Percentiles rank a stretch among this genome's conserved stretches.
Conservation (phyloP, 2,113 vertebrate species). For the Pteruthius melanotis region DNA sequence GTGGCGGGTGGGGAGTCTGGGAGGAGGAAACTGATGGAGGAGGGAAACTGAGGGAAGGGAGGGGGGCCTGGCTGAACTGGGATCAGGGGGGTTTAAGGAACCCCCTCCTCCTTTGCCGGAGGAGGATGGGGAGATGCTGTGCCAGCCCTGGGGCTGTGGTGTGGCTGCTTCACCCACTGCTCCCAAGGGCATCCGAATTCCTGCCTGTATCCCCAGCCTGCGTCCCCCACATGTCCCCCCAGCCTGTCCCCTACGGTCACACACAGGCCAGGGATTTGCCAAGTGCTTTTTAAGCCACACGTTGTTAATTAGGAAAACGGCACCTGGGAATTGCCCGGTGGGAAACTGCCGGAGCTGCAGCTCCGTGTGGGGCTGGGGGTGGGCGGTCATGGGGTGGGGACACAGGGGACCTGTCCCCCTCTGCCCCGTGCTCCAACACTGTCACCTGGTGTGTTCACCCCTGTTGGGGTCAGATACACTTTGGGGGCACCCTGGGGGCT, state of each 20-base stretch:
- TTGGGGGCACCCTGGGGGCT: neutral
- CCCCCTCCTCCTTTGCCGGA: neutral
- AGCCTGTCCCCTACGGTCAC: neutral
- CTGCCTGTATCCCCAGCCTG: accelerated
- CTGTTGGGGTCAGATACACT: neutral
- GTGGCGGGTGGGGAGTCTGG: neutral
- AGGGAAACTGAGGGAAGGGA: neutral
- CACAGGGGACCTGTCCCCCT: accelerated
- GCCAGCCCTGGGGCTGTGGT: accelerated
- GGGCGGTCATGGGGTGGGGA: accelerated
- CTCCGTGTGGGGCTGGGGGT: accelerated
- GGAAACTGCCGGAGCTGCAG: accelerated
- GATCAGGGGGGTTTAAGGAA: accelerated
- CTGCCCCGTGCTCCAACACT: neutral
- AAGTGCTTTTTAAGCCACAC: neutral
- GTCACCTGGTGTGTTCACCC: accelerated
- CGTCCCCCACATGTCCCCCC: neutral
- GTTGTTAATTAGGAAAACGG: neutral
- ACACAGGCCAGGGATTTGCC: accelerated
- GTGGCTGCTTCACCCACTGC: neutral
- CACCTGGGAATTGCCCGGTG: neutral
- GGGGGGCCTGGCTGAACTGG: neutral
- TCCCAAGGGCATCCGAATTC: neutral
- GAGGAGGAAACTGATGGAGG: neutral
- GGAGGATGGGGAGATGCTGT: neutral